Conservation (phyloP, 2,888 invertebrate genomes). For the Corbicula japonica region DNA sequence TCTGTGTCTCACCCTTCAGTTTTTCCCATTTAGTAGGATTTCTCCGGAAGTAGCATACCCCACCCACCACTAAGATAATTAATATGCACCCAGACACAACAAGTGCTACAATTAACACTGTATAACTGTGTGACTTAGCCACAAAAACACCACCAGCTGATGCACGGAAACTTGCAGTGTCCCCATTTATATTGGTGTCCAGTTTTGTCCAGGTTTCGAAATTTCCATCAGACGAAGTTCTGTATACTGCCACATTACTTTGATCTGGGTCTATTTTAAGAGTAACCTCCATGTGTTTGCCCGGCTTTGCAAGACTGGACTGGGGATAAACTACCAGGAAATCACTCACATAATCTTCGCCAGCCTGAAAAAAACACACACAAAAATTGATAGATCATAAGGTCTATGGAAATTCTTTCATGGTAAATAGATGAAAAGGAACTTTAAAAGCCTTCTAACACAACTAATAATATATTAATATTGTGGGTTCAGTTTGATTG, state of each 20-base stretch:
- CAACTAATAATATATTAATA: too few species aligned
- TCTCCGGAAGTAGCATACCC: conserved; percentile 76
- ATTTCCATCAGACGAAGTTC: conserved; percentile 66
- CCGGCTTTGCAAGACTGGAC: conserved; percentile 65
- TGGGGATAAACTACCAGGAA: conserved; percentile 80
- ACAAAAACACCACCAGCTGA: conserved; percentile 82
- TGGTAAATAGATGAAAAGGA: too few species aligned
- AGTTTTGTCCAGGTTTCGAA: conserved; percentile 80
- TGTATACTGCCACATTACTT: conserved; percentile 72
- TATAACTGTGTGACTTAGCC: conserved; percentile 71
- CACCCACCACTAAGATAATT: conserved; percentile 73
- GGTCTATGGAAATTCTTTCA: too few species aligned
- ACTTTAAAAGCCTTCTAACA: too few species aligned
- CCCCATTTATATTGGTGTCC: conserved; percentile 70
- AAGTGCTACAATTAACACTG: conserved; percentile 79
- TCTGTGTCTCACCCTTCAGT: conserved; percentile 50
- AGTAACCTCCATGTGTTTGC: conserved; percentile 66
- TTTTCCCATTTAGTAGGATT: conserved; percentile 78
- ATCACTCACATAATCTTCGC: conserved; percentile 81
- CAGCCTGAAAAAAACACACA: conserved; percentile 71
- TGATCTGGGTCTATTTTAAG: conserved; percentile 69
- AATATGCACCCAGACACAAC: conserved; percentile 74
- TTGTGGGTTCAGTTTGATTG: too few species aligned
- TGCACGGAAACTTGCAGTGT: conserved; percentile 73
- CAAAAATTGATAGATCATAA: too few species aligned